Percentiles rank a stretch among this genome's conserved stretches.
These are phyloP conservation scores for Cheiracanthium punctorium DNA, from an alignment of 2,888 invertebrate genomes.

Conservation along the genomic window DNA sequence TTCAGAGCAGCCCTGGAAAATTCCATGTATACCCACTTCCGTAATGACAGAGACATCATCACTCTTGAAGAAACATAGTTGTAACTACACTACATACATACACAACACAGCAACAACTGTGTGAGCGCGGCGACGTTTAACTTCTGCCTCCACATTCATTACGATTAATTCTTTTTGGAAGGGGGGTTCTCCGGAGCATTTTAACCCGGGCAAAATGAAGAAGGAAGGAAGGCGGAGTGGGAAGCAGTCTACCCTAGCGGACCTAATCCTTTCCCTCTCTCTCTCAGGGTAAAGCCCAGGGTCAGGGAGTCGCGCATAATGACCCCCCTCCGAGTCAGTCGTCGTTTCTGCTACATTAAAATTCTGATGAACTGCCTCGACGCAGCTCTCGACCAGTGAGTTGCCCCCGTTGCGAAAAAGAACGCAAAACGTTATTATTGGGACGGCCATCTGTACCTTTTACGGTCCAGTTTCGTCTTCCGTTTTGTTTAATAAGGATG, in stretches of 20 bases:
- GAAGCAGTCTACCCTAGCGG: constrained; percentile 38
- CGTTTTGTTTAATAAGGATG: neutral
- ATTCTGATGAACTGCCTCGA: constrained; percentile 47
- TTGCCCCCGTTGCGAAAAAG: neutral
- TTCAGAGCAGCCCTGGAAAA: too few species aligned
- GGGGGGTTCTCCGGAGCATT: neutral
- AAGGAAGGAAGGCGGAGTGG: constrained; percentile 32
- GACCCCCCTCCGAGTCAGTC: constrained; percentile 55
- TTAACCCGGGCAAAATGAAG: constrained; percentile 28
- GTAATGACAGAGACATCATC: too few species aligned
- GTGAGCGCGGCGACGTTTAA: neutral
- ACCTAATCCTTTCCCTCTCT: constrained; percentile 45
- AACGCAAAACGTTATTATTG: neutral
- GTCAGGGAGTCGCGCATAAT: constrained; percentile 58
- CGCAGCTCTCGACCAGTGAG: constrained; percentile 16
- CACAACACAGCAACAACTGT: too few species aligned
- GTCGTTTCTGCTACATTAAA: constrained; percentile 64
- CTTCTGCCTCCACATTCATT: neutral
- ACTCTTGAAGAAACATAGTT: too few species aligned
- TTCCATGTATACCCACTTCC: too few species aligned
- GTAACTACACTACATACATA: too few species aligned
- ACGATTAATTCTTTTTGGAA: neutral
- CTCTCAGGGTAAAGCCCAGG: too few species aligned
- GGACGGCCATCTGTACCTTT: neutral
- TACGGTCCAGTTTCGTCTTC: neutral